phyloP scores from a whole-genome alignment of 2,113 vertebrate genomes.

The Paradoxurus hermaphroditus region DNA sequence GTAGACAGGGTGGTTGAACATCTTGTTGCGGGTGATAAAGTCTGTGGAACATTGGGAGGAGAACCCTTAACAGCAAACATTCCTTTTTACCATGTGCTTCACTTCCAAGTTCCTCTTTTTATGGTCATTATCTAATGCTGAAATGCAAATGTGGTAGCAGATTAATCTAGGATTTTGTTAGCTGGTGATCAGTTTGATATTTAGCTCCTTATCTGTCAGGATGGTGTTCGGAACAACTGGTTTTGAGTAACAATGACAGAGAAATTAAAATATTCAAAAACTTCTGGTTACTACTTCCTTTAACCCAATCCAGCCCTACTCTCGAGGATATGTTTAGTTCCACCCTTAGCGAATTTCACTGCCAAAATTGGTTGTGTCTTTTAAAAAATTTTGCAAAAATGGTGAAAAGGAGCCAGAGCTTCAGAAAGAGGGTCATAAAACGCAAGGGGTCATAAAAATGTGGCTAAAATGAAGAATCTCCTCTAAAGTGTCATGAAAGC shows the following conservation, averaged over 20 bases:
- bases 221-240: background rate
- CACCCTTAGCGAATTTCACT: background rate
- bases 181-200: background rate
- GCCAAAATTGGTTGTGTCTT: background rate
- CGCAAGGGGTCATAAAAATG: background rate
- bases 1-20: background rate
- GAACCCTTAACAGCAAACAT: background rate
- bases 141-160: background rate
- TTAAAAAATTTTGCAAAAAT: background rate
- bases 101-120: background rate
- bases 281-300: background rate
- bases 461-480: background rate
- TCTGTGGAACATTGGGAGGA: background rate
- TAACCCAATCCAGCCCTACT: background rate
- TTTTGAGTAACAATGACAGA: background rate
- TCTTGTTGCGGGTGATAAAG: background rate
- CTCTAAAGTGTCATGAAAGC: background rate
- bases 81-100: background rate
- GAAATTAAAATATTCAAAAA: background rate
- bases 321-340: background rate
- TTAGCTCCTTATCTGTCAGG: background rate
- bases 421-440: background rate
- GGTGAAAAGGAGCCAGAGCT: background rate
- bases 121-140: background rate
- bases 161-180: background rate